Evolutionary conservation across 1,140 invertebrate species (phyloP), one percentile per base, ranked within the genome.

Genomic region (Chionoecetes opilio): DNA sequence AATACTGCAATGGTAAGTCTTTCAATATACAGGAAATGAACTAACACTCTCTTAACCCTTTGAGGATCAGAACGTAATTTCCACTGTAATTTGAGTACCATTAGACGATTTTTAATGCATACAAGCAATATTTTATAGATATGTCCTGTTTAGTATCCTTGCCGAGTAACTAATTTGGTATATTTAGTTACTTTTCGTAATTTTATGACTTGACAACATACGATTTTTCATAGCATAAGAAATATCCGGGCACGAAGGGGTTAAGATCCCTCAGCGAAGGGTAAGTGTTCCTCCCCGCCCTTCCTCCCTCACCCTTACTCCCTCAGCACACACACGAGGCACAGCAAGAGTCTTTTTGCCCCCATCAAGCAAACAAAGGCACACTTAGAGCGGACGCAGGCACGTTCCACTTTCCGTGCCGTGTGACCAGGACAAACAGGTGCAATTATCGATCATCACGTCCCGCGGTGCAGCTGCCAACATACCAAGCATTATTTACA

Each of bases 391-490:
- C 63, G n/a, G n/a, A 75, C 21, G 63, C 63, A 75, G n/a, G 63
- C 63, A 75, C 63, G 63, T 75, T 75, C 63, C 63, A 75, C 63
- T 75, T 75, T 75, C 63, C 21, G 26, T 75, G 21, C 63, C 63
- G 63, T 75, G 63, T 75, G 63, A 75, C 63, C 63, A 75, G 63
- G 63, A n/a, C 63, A 75, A 75, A 75, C 63, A 75, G n/a, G 63
- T 75, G 63, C 63, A 75, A 75, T 75, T 75, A 75, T 75, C 63
- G 63, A 75, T 75, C 63, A 75, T 75, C 63, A 75, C 63, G 63
- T 75, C 63, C 63, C 63, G 63, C 21, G 11, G 63, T n/a, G 63
- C 63, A 6, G 63, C 63, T 6, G 26, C 63, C 63, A 75, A 75
- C 63, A 75, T 75, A n/a, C 63, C 63, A 26, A 26, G 63, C 21